A percentile compares a stretch with the other conserved stretches of the same genome.
Evolutionary conservation across 2,888 invertebrate species (phyloP).

Genomic region (Orthonevra nobilis): DNA sequence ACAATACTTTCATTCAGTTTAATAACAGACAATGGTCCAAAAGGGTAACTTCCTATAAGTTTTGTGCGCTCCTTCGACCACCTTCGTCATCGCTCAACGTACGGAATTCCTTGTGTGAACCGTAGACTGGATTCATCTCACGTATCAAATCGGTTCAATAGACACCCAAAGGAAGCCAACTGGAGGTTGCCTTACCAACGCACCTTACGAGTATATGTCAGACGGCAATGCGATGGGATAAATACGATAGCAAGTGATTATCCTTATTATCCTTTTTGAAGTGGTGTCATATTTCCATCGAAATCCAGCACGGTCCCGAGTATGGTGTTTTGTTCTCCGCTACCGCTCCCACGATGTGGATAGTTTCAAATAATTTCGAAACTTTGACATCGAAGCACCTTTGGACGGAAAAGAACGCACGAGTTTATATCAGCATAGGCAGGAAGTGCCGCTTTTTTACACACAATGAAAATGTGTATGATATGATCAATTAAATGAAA

Average conservation of each 20-base stretch:
- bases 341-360: conserved; percentile 67
- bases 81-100: conserved; percentile 31
- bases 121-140: conserved; percentile 65
- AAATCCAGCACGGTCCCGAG: conserved; percentile 11
- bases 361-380: conserved; percentile 62
- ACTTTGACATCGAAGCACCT: conserved; percentile 59
- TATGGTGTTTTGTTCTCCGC: conserved; percentile 39
- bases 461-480: no score
- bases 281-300: conserved; percentile 61
- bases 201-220: conserved; percentile 52
- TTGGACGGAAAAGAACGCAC: conserved; percentile 14
- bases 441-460: conserved; percentile 46
- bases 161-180: conserved; percentile 62
- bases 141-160: conserved; percentile 67
- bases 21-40: conserved; percentile 59
- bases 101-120: conserved; percentile 50
- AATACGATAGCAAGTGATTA: conserved; percentile 70
- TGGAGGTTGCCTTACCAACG: conserved; percentile 63
- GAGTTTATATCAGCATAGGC: not conserved
- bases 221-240: conserved; percentile 60
- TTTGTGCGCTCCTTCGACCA: conserved; percentile 38
- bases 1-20: conserved; percentile 51
- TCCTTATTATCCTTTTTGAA: conserved; percentile 70
- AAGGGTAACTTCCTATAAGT: conserved; percentile 68
- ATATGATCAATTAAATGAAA: no score